These are phyloP conservation scores for Drosophila tanythrix DNA, from an alignment of 2,888 invertebrate species.

Conservation along the genomic window DNA sequence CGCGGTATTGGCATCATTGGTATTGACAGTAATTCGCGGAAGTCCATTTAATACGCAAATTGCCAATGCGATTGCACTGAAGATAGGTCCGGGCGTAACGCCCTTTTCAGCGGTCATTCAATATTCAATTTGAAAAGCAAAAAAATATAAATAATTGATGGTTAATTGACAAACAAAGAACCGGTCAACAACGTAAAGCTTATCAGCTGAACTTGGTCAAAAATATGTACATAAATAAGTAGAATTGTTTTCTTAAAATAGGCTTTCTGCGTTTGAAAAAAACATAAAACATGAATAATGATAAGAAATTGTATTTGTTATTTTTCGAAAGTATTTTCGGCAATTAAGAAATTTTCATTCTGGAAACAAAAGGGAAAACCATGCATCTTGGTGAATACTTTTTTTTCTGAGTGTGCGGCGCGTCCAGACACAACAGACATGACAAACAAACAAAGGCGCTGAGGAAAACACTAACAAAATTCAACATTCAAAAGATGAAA, in stretches of 20 bases:
- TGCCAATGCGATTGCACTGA: constrained; percentile 32
- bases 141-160: constrained; percentile 2
- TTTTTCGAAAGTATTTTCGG: not conserved
- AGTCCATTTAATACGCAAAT: constrained; percentile 15
- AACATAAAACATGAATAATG: not conserved
- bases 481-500: constrained; percentile 16
- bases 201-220: constrained; percentile 18
- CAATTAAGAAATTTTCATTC: not conserved
- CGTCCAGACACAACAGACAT: constrained; percentile 30
- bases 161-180: constrained; percentile 40
- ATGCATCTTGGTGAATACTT: not conserved
- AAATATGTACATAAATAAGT: not conserved
- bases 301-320: not conserved
- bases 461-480: constrained; percentile 3
- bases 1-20: constrained; percentile 11
- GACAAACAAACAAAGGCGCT: constrained; percentile 3
- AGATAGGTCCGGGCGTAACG: constrained; percentile 42
- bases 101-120: constrained; percentile 38
- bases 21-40: constrained; percentile 29
- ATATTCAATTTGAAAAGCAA: not conserved
- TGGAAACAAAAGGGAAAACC: not conserved
- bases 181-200: constrained; percentile 9
- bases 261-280: not conserved
- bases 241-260: not conserved
- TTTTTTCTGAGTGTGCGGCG: not conserved